Evolutionary conservation across 2,797 vertebrate species (phyloP).

Genomic region (Fringilla coelebs): DNA sequence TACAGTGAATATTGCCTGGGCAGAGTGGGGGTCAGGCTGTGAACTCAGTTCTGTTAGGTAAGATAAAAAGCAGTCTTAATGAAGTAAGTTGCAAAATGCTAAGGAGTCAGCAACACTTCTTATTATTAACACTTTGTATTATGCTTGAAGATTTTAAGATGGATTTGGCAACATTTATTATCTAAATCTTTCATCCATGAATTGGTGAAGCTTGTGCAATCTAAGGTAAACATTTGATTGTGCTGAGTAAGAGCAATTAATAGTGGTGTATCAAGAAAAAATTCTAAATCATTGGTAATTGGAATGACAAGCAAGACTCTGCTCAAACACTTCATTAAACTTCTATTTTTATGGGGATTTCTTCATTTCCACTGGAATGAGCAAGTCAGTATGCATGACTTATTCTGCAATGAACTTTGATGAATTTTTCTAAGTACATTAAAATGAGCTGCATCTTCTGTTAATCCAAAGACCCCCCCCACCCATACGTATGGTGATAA

Average conservation of each 20-base stretch:
- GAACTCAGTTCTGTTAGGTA: neutral
- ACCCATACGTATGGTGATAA: slow-evolving; percentile 68
- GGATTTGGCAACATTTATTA: slow-evolving; percentile 13
- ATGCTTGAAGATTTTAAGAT: slow-evolving; percentile 11
- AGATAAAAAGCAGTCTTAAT: slow-evolving; percentile 36
- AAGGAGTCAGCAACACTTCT: neutral
- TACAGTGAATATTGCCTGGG: neutral
- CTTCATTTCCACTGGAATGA: slow-evolving; percentile 81
- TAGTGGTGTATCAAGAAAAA: slow-evolving; percentile 52
- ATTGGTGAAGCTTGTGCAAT: slow-evolving; percentile 30
- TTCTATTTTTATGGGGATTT: slow-evolving; percentile 80
- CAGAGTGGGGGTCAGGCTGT: neutral
- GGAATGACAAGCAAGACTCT: slow-evolving; percentile 72
- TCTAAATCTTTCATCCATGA: slow-evolving; percentile 12
- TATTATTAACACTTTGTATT: neutral
- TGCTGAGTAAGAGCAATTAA: slow-evolving; percentile 74
- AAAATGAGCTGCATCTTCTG: slow-evolving; percentile 77
- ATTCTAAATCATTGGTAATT: slow-evolving; percentile 73
- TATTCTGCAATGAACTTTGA: slow-evolving; percentile 80
- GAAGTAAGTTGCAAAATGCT: slow-evolving; percentile 33
- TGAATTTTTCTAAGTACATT: slow-evolving; percentile 81
- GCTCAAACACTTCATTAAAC: slow-evolving; percentile 82
- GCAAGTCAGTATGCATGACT: slow-evolving; percentile 78
- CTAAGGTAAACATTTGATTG: slow-evolving; percentile 69
- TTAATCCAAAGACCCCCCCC: slow-evolving; percentile 62